Evolutionary conservation across 2,113 vertebrate genomes (phyloP), one percentile per base, ranked within the genome.

Genomic region (Verasper variegatus): DNA sequence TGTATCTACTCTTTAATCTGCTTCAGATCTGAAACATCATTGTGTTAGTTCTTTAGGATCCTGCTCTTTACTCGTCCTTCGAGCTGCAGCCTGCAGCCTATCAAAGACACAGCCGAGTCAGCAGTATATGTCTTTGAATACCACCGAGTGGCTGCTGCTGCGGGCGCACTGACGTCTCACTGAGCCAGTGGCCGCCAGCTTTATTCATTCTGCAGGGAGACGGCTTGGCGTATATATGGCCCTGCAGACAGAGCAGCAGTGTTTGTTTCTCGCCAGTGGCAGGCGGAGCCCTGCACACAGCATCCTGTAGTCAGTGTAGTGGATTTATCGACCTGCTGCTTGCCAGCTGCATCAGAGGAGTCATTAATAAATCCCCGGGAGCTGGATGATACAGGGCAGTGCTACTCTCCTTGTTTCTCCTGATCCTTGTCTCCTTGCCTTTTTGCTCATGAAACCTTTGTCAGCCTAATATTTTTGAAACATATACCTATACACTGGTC

Each of bases 271-370:
- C 66, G 61, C 64, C 56, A 68, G 65, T 17, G 45, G 45, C 45
- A 37, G 35, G 58, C 67, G 51, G 59, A 60, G 47, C 24, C 51
- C 69, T 18, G 56, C 70, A 69, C 70, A 65, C 13, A 74, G 68
- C 80, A 57, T 66, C 45, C 64, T 76, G 79, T 57, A 9, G 63
- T 55, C 47, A 51, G 15, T 51, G 47, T 51, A 6, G 15, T 17
- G 68, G 76, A 71, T 88, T 83, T 74, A 83, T 83, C 23, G 61
- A 79, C 68, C 74, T 12, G 7, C 57, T 66, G 49, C 62, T 72
- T 17, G 8, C 68, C 63, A 66, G 51, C 67, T 42, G 5, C 79
- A 78, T 57, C 61, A 68, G 61, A 64, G 52, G 65, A 61, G 61
- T 75, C 56, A 64, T 80, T 72, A 77, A 71, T 85, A 69, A 80